Conservation (phyloP, 1,140 invertebrate species). For the Belonocnema kinseyi region DNA sequence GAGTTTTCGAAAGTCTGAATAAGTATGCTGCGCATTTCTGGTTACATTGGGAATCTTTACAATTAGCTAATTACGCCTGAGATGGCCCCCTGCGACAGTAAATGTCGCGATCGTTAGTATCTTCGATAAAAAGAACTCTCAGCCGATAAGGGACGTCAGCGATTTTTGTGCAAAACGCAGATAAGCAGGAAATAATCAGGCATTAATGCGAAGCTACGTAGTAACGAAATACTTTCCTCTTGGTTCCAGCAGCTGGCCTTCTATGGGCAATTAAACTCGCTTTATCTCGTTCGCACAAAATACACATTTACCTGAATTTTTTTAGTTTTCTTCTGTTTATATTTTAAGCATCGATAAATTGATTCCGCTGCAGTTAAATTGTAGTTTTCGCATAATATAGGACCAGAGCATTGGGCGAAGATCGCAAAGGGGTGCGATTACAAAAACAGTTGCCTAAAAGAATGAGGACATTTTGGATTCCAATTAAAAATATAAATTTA, state of each 20-base stretch:
- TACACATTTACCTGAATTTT: constrained; percentile 38
- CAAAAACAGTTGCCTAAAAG: no score
- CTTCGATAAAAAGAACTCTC: constrained; percentile 21
- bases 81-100: constrained; percentile 20
- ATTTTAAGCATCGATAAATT: neutral
- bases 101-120: constrained; percentile 17
- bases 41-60: constrained; percentile 28
- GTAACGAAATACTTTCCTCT: constrained; percentile 58
- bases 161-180: constrained; percentile 51
- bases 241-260: constrained; percentile 59
- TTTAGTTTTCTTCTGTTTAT: neutral
- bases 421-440: no score
- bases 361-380: constrained; percentile 1
- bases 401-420: no score
- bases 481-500: no score
- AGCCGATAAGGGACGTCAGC: constrained; percentile 34
- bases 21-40: constrained; percentile 9
- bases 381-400: no score
- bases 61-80: constrained; percentile 19
- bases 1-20: constrained; percentile 11
- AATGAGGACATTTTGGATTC: no score
- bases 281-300: constrained; percentile 56
- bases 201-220: constrained; percentile 51
- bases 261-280: constrained; percentile 55
- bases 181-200: constrained; percentile 59